These are phyloP conservation scores for Athripsodes cinereus DNA, from an alignment of 2,888 invertebrate species.

Conservation along the genomic window DNA sequence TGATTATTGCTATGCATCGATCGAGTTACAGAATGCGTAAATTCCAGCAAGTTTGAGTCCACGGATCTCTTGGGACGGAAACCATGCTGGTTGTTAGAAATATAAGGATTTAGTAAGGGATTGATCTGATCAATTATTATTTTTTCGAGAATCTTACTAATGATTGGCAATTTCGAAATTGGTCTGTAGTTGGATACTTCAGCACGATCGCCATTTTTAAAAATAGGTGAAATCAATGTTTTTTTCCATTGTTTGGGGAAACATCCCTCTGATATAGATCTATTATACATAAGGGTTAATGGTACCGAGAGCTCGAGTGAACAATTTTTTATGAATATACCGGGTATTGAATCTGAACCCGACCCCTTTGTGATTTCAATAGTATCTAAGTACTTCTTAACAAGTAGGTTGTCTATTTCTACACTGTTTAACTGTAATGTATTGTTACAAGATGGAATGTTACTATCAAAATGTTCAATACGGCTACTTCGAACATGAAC, in stretches of 20 bases:
- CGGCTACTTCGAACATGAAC: too few relatives aligned
- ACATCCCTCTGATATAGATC: background rate
- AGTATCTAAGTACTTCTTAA: too few relatives aligned
- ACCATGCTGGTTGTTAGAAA: background rate
- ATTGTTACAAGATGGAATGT: too few relatives aligned
- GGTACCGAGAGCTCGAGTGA: too few relatives aligned
- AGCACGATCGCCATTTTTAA: background rate
- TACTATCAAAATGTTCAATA: too few relatives aligned
- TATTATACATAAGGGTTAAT: too few relatives aligned
- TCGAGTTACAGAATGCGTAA: background rate
- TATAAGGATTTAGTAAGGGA: background rate
- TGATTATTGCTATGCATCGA: background rate
- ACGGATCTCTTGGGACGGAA: background rate
- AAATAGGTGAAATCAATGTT: background rate
- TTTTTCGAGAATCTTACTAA: background rate
- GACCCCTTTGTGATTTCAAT: too few relatives aligned
- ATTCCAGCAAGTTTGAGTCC: background rate
- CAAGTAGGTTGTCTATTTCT: too few relatives aligned
- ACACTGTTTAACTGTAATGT: too few relatives aligned
- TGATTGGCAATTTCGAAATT: background rate
- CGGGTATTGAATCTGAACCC: too few relatives aligned
- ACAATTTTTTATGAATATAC: too few relatives aligned
- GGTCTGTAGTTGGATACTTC: background rate
- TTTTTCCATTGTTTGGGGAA: background rate
- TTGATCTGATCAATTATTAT: background rate